Percentiles rank a stretch among this genome's conserved stretches.
Evolutionary conservation across 2,888 invertebrate genomes (phyloP).

Genomic region (Eremobia ochroleuca): DNA sequence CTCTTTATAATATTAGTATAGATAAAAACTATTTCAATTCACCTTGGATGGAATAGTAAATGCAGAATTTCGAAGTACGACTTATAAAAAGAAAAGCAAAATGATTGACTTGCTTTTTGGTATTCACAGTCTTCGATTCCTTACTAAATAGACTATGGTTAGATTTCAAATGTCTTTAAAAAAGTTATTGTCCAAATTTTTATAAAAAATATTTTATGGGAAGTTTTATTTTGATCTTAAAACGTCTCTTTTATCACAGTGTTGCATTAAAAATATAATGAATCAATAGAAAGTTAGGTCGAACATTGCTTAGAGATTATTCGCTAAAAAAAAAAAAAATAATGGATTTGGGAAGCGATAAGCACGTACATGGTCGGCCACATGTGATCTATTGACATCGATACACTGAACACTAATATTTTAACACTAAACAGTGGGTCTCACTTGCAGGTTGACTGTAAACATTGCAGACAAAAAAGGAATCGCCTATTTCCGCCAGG

Average conservation of each 20-base stretch:
- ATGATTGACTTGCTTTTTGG: conserved; percentile 75
- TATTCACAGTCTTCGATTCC: conserved; percentile 77
- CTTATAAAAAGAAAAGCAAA: conserved; percentile 67
- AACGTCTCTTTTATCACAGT: conserved; percentile 66
- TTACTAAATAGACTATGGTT: conserved; percentile 69
- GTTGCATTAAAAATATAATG: conserved; percentile 60
- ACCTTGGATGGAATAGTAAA: conserved; percentile 68
- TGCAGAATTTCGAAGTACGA: conserved; percentile 51
- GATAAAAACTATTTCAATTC: conserved; percentile 51
- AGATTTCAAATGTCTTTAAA: conserved; percentile 48
- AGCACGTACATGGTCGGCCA: conserved; percentile 36
- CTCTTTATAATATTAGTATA: not conserved
- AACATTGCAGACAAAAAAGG: conserved; percentile 15
- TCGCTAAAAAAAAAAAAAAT: not conserved
- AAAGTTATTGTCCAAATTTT: conserved; percentile 66
- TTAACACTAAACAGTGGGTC: conserved; percentile 10
- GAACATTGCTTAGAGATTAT: conserved; percentile 20
- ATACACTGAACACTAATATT: conserved; percentile 37
- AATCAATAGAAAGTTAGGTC: conserved; percentile 25
- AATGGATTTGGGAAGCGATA: conserved; percentile 34
- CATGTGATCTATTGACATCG: conserved; percentile 23
- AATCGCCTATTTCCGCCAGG: not conserved
- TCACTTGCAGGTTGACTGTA: not conserved
- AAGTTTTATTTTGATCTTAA: conserved; percentile 43
- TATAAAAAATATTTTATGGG: conserved; percentile 54